Evolutionary conservation across 2,888 invertebrate species (phyloP), one percentile per base, ranked within the genome.

Genomic region (Urechis unicinctus): DNA sequence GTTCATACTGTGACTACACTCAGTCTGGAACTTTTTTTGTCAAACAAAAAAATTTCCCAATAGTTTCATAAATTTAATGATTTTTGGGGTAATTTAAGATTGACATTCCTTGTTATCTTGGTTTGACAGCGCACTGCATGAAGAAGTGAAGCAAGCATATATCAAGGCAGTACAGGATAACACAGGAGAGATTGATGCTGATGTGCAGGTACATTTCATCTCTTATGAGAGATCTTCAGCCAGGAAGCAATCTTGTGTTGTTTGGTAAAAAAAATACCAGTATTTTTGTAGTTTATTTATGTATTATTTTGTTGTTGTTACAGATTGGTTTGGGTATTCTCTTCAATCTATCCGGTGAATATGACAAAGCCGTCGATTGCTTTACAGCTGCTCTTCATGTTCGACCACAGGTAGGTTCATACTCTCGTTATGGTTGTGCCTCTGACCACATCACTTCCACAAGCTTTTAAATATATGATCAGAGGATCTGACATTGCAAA

Each of bases 341-440:
- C 41, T 96, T 95, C 72, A 96, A 96, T 79, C 83, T 97, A 43
- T 89, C 89, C 43, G 88, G 88, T 25, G 95, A 98, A 73, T 95
- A 89, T 79, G 89, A 92, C 66, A 93, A 95, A 80, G 98, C 98
- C 17, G 89, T 89, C 1, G 97, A 98, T 79, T 98, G 96, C 78
- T 95, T 97, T 75, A 85, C 85, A 68, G 85, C 93, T 43, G 96
- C 96, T 0, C 79, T 98, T 17, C 87, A 88, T 78, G 87, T 88
- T 17, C 83, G 85, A 69, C 87, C 86, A n/a, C 80, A 86, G 67
- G 87, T 87, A 79, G 79, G 79, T 75, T 24, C 42, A n/a, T n/a
- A n/a, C n/a, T n/a, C n/a, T n/a, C n/a, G n/a, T n/a, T n/a, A n/a
- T n/a, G n/a, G n/a, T n/a, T n/a, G n/a, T n/a, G n/a, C n/a, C n/a